phyloP scores from a whole-genome alignment of 2,797 vertebrate species.

The Tinamus major region DNA sequence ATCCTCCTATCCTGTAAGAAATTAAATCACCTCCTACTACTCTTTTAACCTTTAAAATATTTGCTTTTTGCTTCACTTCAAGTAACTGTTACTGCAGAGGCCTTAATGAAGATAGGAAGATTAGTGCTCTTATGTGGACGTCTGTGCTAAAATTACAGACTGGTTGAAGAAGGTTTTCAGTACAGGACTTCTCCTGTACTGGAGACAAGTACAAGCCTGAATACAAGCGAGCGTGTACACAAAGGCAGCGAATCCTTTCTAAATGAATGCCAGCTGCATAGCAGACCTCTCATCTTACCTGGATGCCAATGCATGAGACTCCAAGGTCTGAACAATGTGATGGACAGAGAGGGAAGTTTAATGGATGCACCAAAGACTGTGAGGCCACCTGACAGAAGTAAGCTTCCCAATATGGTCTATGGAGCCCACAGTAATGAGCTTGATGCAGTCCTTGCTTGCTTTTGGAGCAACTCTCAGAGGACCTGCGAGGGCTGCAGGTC shows the following conservation, averaged over 20 bases:
- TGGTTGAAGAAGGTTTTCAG: not conserved
- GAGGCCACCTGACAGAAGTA: rapidly evolving
- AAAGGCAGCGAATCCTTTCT: not conserved
- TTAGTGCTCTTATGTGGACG: rapidly evolving
- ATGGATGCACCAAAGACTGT: not conserved
- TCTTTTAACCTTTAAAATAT: not conserved
- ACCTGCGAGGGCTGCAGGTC: not conserved
- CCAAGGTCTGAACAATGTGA: not conserved
- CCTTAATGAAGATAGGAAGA: not conserved
- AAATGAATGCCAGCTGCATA: not conserved
- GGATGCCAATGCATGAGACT: not conserved
- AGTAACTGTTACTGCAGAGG: not conserved
- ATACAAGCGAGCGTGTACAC: not conserved
- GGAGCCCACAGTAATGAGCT: not conserved
- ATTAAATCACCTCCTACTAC: not conserved
- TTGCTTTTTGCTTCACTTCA: not conserved
- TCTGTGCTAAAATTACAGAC: not conserved
- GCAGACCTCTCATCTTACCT: slow-evolving; percentile 30
- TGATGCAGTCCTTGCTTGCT: not conserved
- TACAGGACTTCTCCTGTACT: too few species aligned
- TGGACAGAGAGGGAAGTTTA: not conserved
- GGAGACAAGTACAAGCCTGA: not conserved
- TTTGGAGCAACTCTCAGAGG: not conserved
- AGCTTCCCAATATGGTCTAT: not conserved
- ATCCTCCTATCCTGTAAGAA: not conserved